Conservation (phyloP, 2,113 vertebrate species). For the Parus major region DNA sequence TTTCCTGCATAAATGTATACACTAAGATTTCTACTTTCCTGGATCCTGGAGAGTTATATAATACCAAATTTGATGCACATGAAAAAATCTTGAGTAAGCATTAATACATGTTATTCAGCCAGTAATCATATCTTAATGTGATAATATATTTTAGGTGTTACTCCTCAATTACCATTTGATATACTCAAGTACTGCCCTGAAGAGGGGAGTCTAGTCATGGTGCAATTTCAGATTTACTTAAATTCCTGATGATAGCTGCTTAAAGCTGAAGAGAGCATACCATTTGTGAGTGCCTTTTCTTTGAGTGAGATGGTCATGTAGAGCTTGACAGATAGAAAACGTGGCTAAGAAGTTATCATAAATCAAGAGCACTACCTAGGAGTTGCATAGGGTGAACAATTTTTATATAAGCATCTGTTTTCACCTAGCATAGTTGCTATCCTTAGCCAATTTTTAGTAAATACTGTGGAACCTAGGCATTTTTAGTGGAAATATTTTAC, state of each 20-base stretch:
- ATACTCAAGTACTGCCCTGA: background rate
- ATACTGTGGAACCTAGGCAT: background rate
- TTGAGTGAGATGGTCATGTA: background rate
- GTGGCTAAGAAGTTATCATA: background rate
- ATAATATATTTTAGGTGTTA: background rate
- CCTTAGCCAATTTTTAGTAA: background rate
- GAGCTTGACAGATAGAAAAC: background rate
- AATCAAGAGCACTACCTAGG: background rate
- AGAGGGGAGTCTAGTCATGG: background rate
- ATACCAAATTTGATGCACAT: background rate
- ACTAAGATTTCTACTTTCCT: background rate
- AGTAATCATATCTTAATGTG: background rate
- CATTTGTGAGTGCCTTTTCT: background rate
- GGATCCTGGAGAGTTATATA: background rate
- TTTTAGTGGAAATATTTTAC: background rate
- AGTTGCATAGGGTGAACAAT: rapidly evolving
- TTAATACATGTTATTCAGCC: background rate
- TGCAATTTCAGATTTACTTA: background rate
- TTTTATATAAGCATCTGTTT: background rate
- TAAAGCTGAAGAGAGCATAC: background rate
- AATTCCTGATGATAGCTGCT: background rate
- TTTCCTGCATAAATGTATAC: background rate
- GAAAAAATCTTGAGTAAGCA: background rate
- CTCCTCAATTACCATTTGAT: background rate
- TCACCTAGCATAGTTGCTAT: background rate